Evolutionary conservation across 2,113 vertebrate species (phyloP).

Genomic region (Crotalus viridis): DNA sequence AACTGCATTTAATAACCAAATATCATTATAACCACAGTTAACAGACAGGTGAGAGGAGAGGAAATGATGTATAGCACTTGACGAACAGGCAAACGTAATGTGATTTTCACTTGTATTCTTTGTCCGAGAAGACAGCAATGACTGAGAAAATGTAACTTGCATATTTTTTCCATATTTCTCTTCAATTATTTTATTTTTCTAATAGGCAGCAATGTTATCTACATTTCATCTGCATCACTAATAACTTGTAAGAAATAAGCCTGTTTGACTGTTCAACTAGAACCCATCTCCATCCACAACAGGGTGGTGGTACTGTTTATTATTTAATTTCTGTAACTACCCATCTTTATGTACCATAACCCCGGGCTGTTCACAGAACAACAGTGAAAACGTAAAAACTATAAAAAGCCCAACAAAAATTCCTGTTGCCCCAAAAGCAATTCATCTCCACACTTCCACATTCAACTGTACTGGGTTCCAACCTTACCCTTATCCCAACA

Average conservation of each 20-base stretch:
- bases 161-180: not conserved
- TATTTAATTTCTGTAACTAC: not conserved
- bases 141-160: not conserved
- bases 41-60: not conserved
- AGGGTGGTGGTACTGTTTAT: not conserved
- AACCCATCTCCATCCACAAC: not conserved
- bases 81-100: not conserved
- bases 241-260: too few relatives aligned
- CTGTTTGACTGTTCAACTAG: not conserved
- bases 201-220: too few relatives aligned
- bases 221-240: too few relatives aligned
- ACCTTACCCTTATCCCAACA: not conserved
- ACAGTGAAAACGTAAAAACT: not conserved
- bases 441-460: not conserved
- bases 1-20: not conserved
- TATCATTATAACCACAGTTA: not conserved
- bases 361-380: not conserved
- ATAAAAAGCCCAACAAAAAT: not conserved
- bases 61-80: not conserved
- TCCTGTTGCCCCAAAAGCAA: not conserved
- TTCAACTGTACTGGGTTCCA: not conserved
- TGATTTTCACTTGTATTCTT: not conserved
- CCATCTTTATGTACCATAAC: not conserved
- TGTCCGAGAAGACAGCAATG: not conserved
- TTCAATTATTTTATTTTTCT: not conserved